Evolutionary conservation across 2,888 invertebrate species (phyloP).

Genomic region (Hartigia nigra): DNA sequence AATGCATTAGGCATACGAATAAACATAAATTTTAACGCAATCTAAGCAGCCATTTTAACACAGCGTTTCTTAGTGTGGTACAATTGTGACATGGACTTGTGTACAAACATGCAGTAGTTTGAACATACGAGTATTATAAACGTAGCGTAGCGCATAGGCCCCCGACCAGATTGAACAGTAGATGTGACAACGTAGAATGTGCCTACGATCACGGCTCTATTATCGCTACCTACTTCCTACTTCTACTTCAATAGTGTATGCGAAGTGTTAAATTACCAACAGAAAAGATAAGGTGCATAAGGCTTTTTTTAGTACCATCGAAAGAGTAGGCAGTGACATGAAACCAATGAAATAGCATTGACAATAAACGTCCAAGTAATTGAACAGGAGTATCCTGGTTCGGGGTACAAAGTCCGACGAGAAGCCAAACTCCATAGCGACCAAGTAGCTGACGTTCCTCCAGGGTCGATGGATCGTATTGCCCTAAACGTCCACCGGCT

Average conservation of each 20-base stretch:
- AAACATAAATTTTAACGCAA: neutral
- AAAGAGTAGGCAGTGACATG: conserved; percentile 97
- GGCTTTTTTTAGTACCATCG: conserved; percentile 77
- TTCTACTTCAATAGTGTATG: conserved; percentile 59
- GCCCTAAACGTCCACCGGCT: conserved; percentile 54
- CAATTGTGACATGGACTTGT: neutral
- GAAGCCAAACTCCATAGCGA: conserved; percentile 96
- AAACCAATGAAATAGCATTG: conserved; percentile 99
- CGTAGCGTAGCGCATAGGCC: neutral
- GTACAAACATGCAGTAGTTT: neutral
- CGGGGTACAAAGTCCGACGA: conserved; percentile 92
- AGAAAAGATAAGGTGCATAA: conserved; percentile 65
- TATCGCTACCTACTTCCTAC: conserved; percentile 52
- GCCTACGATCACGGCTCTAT: conserved; percentile 50
- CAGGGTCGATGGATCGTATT: conserved; percentile 64
- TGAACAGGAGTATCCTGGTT: conserved; percentile 81
- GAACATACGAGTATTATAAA: neutral
- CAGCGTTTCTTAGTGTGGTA: neutral
- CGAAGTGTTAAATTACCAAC: conserved; percentile 64
- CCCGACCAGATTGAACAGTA: neutral
- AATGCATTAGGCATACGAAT: neutral
- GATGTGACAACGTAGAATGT: conserved; percentile 35
- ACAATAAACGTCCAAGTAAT: conserved; percentile 88
- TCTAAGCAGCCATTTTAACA: neutral
- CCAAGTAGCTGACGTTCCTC: conserved; percentile 92